Conservation (phyloP, 2,888 invertebrate genomes). For the Lepeophtheirus nordmannii region DNA sequence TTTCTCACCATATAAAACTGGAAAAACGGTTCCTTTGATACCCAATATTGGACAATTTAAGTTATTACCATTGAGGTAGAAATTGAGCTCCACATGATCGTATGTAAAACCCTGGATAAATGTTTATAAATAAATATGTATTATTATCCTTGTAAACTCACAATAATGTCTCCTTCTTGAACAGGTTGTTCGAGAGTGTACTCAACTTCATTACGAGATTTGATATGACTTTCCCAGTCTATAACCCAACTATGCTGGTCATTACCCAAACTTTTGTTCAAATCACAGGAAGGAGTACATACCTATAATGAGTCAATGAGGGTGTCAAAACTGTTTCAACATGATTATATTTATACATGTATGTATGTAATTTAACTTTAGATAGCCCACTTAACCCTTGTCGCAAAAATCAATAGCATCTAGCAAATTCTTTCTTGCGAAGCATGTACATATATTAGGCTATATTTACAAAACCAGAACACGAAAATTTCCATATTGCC, state of each 20-base stretch:
- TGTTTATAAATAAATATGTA: slow-evolving; percentile 30
- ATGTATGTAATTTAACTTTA: no score
- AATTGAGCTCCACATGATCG: slow-evolving; percentile 88
- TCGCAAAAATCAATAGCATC: no score
- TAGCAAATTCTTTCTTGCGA: no score
- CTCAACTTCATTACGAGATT: slow-evolving; percentile 3
- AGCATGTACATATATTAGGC: no score
- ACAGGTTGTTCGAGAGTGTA: slow-evolving; percentile 8
- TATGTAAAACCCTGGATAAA: slow-evolving; percentile 82
- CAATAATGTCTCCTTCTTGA: slow-evolving; percentile 19
- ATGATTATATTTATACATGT: not conserved
- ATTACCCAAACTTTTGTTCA: slow-evolving; percentile 9
- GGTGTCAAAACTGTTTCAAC: not conserved
- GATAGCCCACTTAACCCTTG: no score
- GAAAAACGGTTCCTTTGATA: slow-evolving; percentile 76
- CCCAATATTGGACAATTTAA: slow-evolving; percentile 69
- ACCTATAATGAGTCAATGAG: not conserved
- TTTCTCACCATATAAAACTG: slow-evolving; percentile 68
- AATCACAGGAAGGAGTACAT: slow-evolving; percentile 14
- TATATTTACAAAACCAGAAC: no score
- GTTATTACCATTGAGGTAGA: slow-evolving; percentile 78
- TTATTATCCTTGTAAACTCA: slow-evolving; percentile 41
- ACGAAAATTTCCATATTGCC: no score
- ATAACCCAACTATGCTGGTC: slow-evolving; percentile 12
- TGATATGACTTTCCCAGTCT: slow-evolving; percentile 4